These are phyloP conservation scores for Cuculus canorus DNA, from an alignment of 2,797 vertebrate species.

Conservation along the genomic window DNA sequence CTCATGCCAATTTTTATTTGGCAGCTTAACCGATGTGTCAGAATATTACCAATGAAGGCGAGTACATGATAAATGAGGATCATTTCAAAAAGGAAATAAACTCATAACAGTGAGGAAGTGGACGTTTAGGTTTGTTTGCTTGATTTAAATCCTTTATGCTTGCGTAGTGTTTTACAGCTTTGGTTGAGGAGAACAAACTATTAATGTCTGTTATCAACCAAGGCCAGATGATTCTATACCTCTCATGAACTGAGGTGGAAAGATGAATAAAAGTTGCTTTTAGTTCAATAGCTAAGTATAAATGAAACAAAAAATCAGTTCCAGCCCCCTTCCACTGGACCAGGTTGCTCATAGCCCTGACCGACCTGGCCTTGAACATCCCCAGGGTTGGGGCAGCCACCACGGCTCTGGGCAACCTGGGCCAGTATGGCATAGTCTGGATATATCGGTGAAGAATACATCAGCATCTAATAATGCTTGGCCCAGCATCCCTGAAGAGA, in stretches of 20 bases:
- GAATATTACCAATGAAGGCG: background rate
- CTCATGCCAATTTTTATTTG: background rate
- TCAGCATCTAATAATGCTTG: slow-evolving; percentile 61
- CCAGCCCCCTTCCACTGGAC: too few relatives aligned
- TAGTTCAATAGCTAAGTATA: background rate
- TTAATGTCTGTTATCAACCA: background rate
- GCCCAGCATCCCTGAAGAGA: slow-evolving; percentile 37
- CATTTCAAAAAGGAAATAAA: background rate
- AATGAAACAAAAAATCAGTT: background rate
- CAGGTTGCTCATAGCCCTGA: too few relatives aligned
- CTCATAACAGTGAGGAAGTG: background rate
- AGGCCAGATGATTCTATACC: background rate
- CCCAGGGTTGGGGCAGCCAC: too few relatives aligned
- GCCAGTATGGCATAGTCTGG: background rate
- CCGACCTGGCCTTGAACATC: too few relatives aligned
- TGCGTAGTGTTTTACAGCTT: background rate
- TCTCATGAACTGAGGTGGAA: background rate
- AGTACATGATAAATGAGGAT: background rate
- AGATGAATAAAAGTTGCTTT: background rate
- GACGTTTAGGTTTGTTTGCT: background rate
- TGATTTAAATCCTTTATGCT: background rate
- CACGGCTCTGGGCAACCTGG: too few relatives aligned
- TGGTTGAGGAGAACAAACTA: background rate
- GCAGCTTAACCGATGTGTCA: background rate
- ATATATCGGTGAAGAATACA: slow-evolving; percentile 45